These are phyloP conservation scores for Pammene aurita DNA, from an alignment of 2,888 invertebrate genomes.

Conservation along the genomic window DNA sequence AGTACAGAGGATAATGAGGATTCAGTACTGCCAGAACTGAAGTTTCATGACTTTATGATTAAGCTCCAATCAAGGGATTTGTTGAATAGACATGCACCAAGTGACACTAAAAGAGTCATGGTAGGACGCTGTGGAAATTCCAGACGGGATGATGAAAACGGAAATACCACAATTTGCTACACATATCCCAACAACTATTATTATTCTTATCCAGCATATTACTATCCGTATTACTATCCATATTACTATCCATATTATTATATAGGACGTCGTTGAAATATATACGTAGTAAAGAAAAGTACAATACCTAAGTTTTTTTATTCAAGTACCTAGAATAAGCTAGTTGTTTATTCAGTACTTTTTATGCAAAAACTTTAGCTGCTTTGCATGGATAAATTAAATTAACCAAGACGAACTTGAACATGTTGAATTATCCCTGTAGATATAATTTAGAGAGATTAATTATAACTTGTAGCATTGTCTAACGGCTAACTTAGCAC, in stretches of 20 bases:
- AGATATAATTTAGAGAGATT: constrained; percentile 23
- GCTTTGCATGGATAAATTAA: background rate
- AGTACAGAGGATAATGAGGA: background rate
- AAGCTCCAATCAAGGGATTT: background rate
- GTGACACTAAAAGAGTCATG: background rate
- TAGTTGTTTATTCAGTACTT: background rate
- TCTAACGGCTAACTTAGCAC: constrained; percentile 15
- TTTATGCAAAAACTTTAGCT: constrained; percentile 1
- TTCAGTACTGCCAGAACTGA: background rate
- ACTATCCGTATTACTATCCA: constrained; percentile 41
- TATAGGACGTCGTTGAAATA: constrained; percentile 44
- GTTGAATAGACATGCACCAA: background rate
- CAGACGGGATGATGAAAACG: background rate
- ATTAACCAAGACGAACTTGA: background rate
- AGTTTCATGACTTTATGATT: background rate
- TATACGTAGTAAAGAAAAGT: background rate
- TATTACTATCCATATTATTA: constrained; percentile 44
- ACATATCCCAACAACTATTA: background rate
- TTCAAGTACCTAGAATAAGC: no score
- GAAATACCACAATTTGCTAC: background rate
- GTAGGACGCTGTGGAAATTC: background rate
- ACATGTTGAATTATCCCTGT: constrained; percentile 7
- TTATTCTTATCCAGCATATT: constrained; percentile 46
- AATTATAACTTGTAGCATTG: constrained; percentile 28
- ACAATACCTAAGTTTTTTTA: no score